phyloP scores from a whole-genome alignment of 2,888 invertebrate genomes.

The Exephanes ischioxanthus region DNA sequence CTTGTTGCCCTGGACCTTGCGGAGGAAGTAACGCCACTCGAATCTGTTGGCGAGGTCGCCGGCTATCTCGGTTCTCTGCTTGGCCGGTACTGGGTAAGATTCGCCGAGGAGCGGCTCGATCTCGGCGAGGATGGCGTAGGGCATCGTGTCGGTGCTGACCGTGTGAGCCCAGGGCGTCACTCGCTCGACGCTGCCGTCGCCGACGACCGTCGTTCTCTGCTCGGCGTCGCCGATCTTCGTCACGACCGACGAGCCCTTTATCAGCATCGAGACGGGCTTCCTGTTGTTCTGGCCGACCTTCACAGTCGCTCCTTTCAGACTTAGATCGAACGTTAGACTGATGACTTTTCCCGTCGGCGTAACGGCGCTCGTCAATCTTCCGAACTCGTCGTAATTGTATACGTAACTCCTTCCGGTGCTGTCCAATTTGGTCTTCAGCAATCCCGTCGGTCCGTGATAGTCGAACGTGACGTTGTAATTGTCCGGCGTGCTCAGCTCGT shows the following conservation, averaged over 20 bases:
- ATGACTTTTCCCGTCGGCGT: conserved; percentile 98
- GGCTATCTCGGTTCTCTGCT: conserved; percentile 95
- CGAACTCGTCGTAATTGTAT: conserved; percentile 98
- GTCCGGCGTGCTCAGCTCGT: conserved; percentile 95
- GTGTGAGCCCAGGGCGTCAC: conserved; percentile 95
- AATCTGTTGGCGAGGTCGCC: conserved; percentile 96
- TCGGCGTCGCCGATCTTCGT: conserved; percentile 94
- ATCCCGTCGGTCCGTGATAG: conserved; percentile 95
- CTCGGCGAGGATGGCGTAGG: conserved; percentile 95
- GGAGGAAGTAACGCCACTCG: conserved; percentile 97
- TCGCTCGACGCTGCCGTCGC: conserved; percentile 93
- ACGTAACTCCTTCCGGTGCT: conserved; percentile 96
- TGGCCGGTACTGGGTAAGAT: conserved; percentile 96
- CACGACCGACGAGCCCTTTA: conserved; percentile 94
- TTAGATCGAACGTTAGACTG: conserved; percentile 94
- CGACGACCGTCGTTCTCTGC: conserved; percentile 91
- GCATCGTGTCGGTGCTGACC: conserved; percentile 95
- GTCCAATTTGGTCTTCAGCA: conserved; percentile 95
- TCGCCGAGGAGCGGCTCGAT: conserved; percentile 95
- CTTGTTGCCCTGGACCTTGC: conserved; percentile 88
- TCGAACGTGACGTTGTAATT: conserved; percentile 97
- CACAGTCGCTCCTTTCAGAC: conserved; percentile 95
- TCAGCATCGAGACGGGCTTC: conserved; percentile 93
- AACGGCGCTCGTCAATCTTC: conserved; percentile 95
- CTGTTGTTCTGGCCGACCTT: conserved; percentile 93